A percentile compares a stretch with the other conserved stretches of the same genome.
Conservation (phyloP, 2,797 vertebrate genomes). For the Cryptoblepharus egeriae region DNA sequence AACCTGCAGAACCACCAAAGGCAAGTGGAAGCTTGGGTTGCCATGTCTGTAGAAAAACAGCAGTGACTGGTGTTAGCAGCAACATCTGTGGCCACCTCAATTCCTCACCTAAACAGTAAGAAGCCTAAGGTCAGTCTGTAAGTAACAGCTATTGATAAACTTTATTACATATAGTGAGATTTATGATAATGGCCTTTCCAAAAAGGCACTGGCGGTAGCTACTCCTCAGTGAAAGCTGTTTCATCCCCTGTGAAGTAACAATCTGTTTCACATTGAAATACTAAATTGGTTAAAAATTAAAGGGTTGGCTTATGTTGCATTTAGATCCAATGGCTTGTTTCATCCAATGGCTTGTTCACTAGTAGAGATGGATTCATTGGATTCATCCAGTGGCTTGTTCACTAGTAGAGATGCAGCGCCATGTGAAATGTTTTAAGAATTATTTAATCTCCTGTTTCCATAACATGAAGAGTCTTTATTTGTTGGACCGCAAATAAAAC, state of each 20-base stretch:
- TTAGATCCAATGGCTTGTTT: no score
- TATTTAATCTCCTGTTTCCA: neutral
- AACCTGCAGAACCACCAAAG: neutral
- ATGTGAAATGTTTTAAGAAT: neutral
- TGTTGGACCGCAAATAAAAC: neutral
- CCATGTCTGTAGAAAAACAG: neutral
- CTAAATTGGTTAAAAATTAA: neutral
- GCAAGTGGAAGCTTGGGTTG: neutral
- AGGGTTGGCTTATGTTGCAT: neutral
- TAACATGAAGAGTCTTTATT: neutral
- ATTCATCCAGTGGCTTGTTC: no score
- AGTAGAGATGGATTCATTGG: no score
- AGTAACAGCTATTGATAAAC: neutral
- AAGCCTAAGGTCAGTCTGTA: neutral
- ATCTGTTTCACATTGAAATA: neutral
- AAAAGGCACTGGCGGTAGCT: neutral
- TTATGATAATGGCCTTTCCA: constrained; percentile 13
- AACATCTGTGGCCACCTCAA: neutral
- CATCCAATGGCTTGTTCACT: no score
- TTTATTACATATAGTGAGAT: constrained; percentile 11
- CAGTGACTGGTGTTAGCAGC: neutral
- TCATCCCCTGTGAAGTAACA: neutral
- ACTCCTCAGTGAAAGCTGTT: neutral
- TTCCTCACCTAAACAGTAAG: neutral
- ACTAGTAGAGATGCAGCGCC: neutral